These are phyloP conservation scores for Sphaerodactylus townsendi DNA, from an alignment of 2,113 vertebrate genomes.

Conservation along the genomic window DNA sequence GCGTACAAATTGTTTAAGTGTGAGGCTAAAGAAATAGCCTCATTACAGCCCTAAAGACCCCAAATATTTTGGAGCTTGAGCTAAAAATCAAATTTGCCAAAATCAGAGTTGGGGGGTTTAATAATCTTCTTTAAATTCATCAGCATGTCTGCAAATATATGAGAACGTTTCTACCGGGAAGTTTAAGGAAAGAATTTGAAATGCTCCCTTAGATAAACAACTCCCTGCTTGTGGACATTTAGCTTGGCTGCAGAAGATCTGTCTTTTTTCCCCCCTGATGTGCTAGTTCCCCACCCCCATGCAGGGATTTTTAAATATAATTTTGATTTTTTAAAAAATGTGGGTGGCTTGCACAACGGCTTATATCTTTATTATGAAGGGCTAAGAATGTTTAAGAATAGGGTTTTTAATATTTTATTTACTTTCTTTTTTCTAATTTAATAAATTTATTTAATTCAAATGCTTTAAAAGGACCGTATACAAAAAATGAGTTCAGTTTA, in stretches of 20 bases:
- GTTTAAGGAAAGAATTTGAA: neutral
- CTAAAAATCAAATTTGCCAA: conserved; percentile 64
- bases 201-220: neutral
- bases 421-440: too few species aligned
- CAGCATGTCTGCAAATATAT: conserved; percentile 33
- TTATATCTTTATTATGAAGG: too few species aligned
- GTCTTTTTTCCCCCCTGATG: too few species aligned
- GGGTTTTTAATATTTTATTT: too few species aligned
- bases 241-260: neutral
- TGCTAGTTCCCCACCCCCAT: too few species aligned
- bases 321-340: too few species aligned
- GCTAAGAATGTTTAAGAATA: too few species aligned
- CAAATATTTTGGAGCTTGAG: conserved; percentile 72
- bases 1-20: conserved; percentile 72
- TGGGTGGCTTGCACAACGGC: too few species aligned
- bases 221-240: neutral
- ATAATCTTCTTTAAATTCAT: conserved; percentile 73
- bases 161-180: conserved; percentile 28
- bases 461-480: too few species aligned
- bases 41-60: conserved; percentile 74
- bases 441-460: too few species aligned
- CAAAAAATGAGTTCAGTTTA: too few species aligned
- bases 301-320: too few species aligned
- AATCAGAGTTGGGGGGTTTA: conserved; percentile 46
- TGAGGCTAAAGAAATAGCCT: conserved; percentile 75